phyloP scores from a whole-genome alignment of 2,797 vertebrate genomes.

The Triplophysa bombifrons region DNA sequence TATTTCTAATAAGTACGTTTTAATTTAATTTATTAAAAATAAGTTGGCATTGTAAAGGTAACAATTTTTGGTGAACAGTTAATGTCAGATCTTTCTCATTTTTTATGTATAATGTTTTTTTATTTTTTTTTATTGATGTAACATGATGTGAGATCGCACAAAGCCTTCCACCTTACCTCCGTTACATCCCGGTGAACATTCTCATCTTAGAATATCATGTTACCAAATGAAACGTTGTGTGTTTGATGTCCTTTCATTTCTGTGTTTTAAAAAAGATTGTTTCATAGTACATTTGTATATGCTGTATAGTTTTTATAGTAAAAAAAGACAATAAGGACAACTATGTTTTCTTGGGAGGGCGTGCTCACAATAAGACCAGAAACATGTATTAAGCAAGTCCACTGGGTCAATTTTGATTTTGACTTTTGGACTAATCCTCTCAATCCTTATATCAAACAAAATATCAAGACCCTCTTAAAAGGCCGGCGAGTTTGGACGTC shows the following conservation, averaged over 20 bases:
- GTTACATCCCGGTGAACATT: neutral
- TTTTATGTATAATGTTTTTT: too few relatives aligned
- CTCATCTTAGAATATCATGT: neutral
- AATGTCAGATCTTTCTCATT: too few relatives aligned
- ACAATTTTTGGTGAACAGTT: too few relatives aligned
- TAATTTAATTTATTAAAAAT: too few relatives aligned
- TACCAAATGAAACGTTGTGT: neutral
- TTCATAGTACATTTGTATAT: neutral
- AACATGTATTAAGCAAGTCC: neutral
- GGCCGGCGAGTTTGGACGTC: slow-evolving; percentile 27
- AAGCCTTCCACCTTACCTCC: too few relatives aligned
- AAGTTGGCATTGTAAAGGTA: too few relatives aligned
- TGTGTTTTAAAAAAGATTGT: neutral
- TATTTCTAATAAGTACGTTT: too few relatives aligned
- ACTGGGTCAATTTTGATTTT: neutral
- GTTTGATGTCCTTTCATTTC: neutral
- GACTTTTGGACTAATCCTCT: neutral
- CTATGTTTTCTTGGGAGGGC: neutral
- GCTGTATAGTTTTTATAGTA: neutral
- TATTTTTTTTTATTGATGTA: too few relatives aligned
- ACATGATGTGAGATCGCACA: too few relatives aligned
- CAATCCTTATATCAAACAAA: slow-evolving; percentile 5
- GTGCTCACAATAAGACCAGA: neutral
- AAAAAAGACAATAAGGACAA: neutral
- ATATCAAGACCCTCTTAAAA: slow-evolving; percentile 25